Conservation (phyloP, 2,113 vertebrate species). For the Charadrius vociferus region DNA sequence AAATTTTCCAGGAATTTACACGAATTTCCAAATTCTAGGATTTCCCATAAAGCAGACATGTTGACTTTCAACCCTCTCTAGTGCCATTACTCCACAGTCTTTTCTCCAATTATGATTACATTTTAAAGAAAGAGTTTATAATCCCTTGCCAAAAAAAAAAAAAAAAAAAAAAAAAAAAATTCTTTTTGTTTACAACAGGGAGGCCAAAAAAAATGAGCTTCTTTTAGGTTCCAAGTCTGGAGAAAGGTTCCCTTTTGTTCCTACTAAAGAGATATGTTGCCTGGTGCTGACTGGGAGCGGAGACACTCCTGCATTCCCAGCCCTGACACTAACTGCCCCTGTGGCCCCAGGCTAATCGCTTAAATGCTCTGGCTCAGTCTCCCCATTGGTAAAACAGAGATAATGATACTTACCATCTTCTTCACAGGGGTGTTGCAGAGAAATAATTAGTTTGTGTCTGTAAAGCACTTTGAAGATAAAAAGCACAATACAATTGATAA, state of each 20-base stretch:
- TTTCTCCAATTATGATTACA: slow-evolving; percentile 54
- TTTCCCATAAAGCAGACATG: not conserved
- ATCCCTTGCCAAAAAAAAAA: slow-evolving; percentile 49
- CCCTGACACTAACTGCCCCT: slow-evolving; percentile 22
- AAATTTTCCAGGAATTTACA: slow-evolving; percentile 23
- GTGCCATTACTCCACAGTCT: not conserved
- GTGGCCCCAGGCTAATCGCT: slow-evolving; percentile 34
- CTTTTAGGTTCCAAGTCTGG: slow-evolving; percentile 67
- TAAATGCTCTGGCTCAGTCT: slow-evolving; percentile 66
- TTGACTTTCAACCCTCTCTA: slow-evolving; percentile 3
- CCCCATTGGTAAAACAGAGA: slow-evolving; percentile 62
- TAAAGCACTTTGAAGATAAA: slow-evolving; percentile 72
- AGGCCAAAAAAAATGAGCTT: not conserved
- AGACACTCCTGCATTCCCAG: slow-evolving; percentile 64
- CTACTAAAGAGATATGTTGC: slow-evolving; percentile 57
- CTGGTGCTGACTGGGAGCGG: slow-evolving; percentile 61
- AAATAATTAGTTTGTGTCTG: slow-evolving; percentile 72
- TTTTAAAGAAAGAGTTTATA: slow-evolving; percentile 61
- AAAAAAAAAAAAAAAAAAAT: not conserved
- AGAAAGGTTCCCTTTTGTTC: slow-evolving; percentile 71
- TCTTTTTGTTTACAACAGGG: too few species aligned
- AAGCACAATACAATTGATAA: slow-evolving; percentile 70
- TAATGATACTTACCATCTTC: slow-evolving; percentile 69
- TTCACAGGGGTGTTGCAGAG: slow-evolving; percentile 64
- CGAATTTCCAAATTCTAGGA: slow-evolving; percentile 4